Evolutionary conservation across 2,888 invertebrate species (phyloP), one percentile per base, ranked within the genome.

Genomic region (Pristionchus mayeri): DNA sequence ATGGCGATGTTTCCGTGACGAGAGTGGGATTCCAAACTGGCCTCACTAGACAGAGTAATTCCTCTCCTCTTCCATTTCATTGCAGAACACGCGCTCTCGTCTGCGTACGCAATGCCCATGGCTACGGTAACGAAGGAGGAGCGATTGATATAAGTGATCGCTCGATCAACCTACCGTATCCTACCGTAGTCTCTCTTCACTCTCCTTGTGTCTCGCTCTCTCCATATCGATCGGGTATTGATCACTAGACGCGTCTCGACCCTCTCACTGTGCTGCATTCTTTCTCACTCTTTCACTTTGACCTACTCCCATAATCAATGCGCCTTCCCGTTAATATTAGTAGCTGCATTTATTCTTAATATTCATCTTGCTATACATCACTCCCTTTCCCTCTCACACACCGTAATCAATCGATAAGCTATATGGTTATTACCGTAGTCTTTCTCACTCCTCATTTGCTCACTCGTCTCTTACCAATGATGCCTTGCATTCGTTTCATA

Each of bases 51-150:
- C 40, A 75, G n/a, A 3, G 71, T 75, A 75, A n/a, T 30, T 30
- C 34, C 37, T 37, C 24, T 21, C 37, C 9, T n/a, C 24, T 18
- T 34, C 63, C 30, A 34, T 75, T 75, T 27, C 75, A 21, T 78
- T 78, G 24, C 78, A 78, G 85, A 85, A 71, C 81, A 85, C 83
- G 85, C 85, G 30, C 60, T 85, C 11, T 63, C 85, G 13, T 48
- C 85, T 18, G 57, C 85, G 27, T 85, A 85, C 78, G 67, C 82
- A 27, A 85, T 85, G 85, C 85, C 85, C 24, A 85, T 85, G 85
- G 75, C 82, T 40, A 75, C 85, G 78, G 82, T 85, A 57, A 63
- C 82, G 50, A 85, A 85, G 78, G 85, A 85, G 78, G 85, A 85
- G 76, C 85, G 85, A 40, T 60, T 85, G 60, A 85, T 85, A 27